Evolutionary conservation across 2,797 vertebrate genomes (phyloP), one percentile per base, ranked within the genome.

Genomic region (Synaphobranchus kaupii): DNA sequence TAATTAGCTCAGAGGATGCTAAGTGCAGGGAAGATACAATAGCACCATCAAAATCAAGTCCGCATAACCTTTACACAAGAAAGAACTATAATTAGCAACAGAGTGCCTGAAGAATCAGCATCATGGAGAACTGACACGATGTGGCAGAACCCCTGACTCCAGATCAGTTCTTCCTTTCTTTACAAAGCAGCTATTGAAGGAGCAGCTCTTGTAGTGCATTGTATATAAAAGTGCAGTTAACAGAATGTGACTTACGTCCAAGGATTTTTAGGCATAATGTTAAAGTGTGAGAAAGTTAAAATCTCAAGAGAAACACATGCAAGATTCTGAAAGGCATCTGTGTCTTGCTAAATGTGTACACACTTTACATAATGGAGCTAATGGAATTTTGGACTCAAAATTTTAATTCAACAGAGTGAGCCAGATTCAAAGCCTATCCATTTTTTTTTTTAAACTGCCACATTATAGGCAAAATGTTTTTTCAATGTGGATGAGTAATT

Each of bases 41-140:
- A 86, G 84, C 84, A 87, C 88, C 73, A 83, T 87, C 60, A 86
- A 89, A 86, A 89, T 88, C 86, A 89, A 63, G 52, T 84, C 52
- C 58, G 71, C 85, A 85, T 85, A 86, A 60, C 87, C 85, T 83
- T 84, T 60, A 84, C 68, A 84, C 22, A 85, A 84, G 68, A 84
- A 84, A 71, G 81, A 81, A 34, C 81, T 86, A 88, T 88, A 83
- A 88, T 88, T 86, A 86, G 88, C 85, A 34, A 76, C 52, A 83
- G 56, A 84, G 87, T 48, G 78, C 84, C 73, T 88, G 87, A 80
- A 63, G 28, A 60, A 84, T 50, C 81, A 63, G 86, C 86, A 84
- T 56, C 82, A 56, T n/a, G 47, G 82, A 87, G 50, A 73, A 76
- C 80, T 84, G 82, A 84, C 82, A 78, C 10, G 50, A 86, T 44